Evolutionary conservation across 2,113 vertebrate species (phyloP).

Genomic region (Alectura lathami): DNA sequence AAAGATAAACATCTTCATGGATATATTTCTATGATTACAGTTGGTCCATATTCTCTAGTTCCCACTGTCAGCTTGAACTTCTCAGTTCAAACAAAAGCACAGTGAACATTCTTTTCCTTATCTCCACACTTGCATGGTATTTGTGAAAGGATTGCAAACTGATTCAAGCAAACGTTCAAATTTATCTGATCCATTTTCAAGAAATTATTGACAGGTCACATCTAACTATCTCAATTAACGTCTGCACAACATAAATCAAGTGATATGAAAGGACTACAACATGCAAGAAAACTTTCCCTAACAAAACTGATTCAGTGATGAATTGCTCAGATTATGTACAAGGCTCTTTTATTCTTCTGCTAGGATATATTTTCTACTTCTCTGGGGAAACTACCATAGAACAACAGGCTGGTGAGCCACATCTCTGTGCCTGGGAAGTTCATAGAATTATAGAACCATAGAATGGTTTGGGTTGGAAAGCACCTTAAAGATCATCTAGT

Average conservation of each 20-base stretch:
- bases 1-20: rapidly evolving
- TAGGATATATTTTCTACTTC: background rate
- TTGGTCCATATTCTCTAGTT: background rate
- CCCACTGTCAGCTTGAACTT: too few relatives aligned
- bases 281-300: background rate
- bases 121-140: background rate
- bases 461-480: too few relatives aligned
- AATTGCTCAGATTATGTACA: background rate
- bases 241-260: too few relatives aligned
- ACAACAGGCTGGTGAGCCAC: too few relatives aligned
- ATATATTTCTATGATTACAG: background rate
- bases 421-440: too few relatives aligned
- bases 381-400: too few relatives aligned
- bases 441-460: too few relatives aligned
- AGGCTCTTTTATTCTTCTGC: background rate
- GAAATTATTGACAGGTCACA: background rate
- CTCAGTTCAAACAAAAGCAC: background rate
- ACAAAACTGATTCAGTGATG: background rate
- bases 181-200: background rate
- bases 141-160: background rate
- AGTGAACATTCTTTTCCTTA: background rate
- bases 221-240: background rate
- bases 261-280: background rate
- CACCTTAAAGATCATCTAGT: too few relatives aligned
- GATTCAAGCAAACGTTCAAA: background rate